phyloP scores from a whole-genome alignment of 2,797 vertebrate species.

The Podarcis lilfordi region DNA sequence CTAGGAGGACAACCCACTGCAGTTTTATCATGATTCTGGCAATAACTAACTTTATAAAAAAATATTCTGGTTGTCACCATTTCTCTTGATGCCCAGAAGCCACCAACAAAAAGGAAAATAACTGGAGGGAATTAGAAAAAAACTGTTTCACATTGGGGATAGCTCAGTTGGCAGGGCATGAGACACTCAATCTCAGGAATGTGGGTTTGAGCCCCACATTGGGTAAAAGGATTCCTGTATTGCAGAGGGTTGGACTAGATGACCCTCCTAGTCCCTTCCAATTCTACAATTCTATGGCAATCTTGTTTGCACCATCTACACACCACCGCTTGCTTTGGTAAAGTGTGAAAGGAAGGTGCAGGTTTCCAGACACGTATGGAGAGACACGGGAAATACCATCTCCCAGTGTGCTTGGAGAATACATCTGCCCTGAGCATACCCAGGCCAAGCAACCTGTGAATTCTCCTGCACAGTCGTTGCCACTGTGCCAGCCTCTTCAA shows the following conservation, averaged over 20 bases:
- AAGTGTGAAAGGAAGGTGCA: background rate
- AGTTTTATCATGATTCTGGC: background rate
- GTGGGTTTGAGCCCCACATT: too few relatives aligned
- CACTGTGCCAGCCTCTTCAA: too few relatives aligned
- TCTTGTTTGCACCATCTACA: background rate
- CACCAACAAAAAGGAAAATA: background rate
- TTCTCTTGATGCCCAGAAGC: background rate
- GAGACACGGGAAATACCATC: background rate
- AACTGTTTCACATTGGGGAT: background rate
- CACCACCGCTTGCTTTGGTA: background rate
- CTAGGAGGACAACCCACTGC: background rate
- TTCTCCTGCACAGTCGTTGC: too few relatives aligned
- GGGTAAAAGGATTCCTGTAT: too few relatives aligned
- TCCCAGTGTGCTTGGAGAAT: background rate
- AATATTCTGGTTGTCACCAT: background rate
- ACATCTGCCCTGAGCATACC: background rate
- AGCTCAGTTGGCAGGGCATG: too few relatives aligned
- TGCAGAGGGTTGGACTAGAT: too few relatives aligned
- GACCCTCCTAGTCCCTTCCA: too few relatives aligned
- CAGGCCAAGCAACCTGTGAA: too few relatives aligned
- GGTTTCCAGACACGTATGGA: background rate
- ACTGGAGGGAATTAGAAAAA: background rate
- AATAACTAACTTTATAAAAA: background rate
- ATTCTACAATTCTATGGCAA: too few relatives aligned
- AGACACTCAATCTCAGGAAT: background rate